Base-by-base conservation (phyloP, 2,113 vertebrate genomes). In the Danionella cerebrum region DNA sequence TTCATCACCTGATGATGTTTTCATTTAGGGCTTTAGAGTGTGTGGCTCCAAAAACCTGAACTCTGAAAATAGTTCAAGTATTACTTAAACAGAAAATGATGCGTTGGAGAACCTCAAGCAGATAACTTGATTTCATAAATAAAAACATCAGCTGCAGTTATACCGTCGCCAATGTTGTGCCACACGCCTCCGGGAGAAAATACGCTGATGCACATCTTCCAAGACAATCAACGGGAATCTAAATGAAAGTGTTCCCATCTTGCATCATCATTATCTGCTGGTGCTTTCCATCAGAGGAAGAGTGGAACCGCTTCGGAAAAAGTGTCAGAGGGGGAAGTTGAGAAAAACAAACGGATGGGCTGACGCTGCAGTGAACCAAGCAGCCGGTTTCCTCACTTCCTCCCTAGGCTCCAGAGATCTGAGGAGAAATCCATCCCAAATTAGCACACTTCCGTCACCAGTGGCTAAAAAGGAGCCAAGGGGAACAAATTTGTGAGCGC, bases 341-440 rank as follows among this genome's bases (percentile, higher is more conserved):
- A 69, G 64, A 62, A 47, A 67, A 55, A 62, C 48, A 53, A 53
- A 75, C 72, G 77, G 72, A 81, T 68, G 59, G 73, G 55, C 72
- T 75, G 74, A 76, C 58, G 67, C 69, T 11, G 53, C 58, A 48
- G 47, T 84, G 86, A 89, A 84, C 86, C 85, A 86, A 82, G 79
- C 82, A 83, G 75, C 81, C 68, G 24, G 79, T 76, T 75, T 65
- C 79, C 78, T 84, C 70, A 77, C 82, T 88, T 87, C 86, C 85
- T 85, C 78, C 55, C 60, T 72, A 71, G 77, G 71, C 74, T 82
- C 81, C 69, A 59, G 70, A 66, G 67, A 83, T 68, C 63, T 13
- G 77, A 22, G 35, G 65, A 85, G 77, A 86, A 89, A 88, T 88
- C 83, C 87, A 84, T 75, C 80, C 83, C 76, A 78, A 86, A 85